These are phyloP conservation scores for Vannuccia rotundouncinata DNA, from an alignment of 2,888 invertebrate species.

Conservation along the genomic window DNA sequence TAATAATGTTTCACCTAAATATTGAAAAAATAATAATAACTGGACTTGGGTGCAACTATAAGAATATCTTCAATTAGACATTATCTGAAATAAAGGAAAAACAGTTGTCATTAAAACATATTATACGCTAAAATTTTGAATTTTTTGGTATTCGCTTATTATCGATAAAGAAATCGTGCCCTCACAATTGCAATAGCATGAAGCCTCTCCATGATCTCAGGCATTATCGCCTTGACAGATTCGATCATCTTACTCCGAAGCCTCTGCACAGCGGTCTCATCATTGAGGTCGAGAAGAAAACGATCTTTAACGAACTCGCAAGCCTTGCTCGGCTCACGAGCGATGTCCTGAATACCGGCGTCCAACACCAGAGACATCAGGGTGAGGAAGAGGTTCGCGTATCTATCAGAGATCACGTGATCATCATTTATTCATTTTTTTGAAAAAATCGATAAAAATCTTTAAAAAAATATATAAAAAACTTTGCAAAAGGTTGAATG, in stretches of 20 bases:
- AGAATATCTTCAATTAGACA: no score
- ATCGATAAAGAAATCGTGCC: no score
- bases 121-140: no score
- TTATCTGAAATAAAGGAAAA: no score
- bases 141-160: no score
- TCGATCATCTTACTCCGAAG: background rate
- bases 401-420: slow-evolving; percentile 60
- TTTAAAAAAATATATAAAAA: background rate
- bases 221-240: slow-evolving; percentile 21
- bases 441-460: background rate
- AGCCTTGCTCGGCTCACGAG: slow-evolving; percentile 94
- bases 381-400: slow-evolving; percentile 90
- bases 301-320: slow-evolving; percentile 31
- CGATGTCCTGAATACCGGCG: slow-evolving; percentile 95
- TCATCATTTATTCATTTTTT: background rate
- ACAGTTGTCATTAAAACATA: no score
- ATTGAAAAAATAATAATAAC: no score
- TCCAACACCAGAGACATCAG: slow-evolving; percentile 96
- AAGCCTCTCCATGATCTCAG: slow-evolving; percentile 27
- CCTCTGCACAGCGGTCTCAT: background rate
- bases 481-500: no score
- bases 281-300: background rate
- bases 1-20: no score
- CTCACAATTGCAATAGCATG: slow-evolving; percentile 21
- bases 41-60: no score